Evolutionary conservation across 2,113 vertebrate genomes (phyloP).

Genomic region (Actinemys pallida): DNA sequence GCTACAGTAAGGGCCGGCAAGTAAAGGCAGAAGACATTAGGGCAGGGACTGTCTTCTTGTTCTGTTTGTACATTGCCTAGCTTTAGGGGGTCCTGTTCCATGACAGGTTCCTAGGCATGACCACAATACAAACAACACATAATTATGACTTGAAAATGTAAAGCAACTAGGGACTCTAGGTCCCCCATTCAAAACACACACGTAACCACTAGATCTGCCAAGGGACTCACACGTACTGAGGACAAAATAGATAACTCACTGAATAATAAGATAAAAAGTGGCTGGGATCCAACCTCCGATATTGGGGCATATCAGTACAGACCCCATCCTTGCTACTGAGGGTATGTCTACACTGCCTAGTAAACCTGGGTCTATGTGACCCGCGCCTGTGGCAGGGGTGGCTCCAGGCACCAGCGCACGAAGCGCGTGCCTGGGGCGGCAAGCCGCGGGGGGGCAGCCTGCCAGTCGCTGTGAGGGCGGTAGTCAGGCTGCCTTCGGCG

Average conservation of each 20-base stretch:
- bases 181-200: not conserved
- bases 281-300: not conserved
- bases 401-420: no score
- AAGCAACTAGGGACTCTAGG: not conserved
- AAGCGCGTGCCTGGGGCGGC: no score
- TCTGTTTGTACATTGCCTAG: not conserved
- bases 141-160: not conserved
- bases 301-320: not conserved
- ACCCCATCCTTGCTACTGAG: no score
- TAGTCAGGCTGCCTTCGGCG: no score
- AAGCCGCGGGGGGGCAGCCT: no score
- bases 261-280: not conserved
- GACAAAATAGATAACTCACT: not conserved
- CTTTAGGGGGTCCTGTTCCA: no score
- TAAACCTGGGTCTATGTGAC: no score
- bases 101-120: not conserved
- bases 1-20: fast-evolving
- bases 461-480: no score
- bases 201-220: not conserved
- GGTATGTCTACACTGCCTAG: no score
- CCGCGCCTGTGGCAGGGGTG: no score
- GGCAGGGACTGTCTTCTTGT: not conserved
- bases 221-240: not conserved
- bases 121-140: not conserved
- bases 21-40: not conserved